Conservation (phyloP, 2,113 vertebrate species). For the Sisor rabdophorus region DNA sequence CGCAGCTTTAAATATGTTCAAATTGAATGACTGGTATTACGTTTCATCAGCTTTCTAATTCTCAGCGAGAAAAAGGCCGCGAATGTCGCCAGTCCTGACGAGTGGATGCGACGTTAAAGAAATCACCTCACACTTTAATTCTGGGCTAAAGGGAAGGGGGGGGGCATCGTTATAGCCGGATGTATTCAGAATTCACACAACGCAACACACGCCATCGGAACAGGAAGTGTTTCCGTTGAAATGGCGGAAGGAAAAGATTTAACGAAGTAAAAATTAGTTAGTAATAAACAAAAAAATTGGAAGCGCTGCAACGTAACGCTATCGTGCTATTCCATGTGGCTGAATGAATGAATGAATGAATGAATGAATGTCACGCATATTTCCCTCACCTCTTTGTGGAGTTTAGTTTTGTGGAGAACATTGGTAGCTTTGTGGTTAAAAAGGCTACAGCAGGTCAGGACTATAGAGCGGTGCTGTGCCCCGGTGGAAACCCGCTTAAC, state of each 20-base stretch:
- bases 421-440: too few relatives aligned
- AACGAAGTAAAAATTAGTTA: not conserved
- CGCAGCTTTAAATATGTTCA: constrained; percentile 33
- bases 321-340: too few relatives aligned
- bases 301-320: too few relatives aligned
- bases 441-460: too few relatives aligned
- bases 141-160: not conserved
- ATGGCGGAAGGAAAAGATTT: not conserved
- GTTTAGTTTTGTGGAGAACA: too few relatives aligned
- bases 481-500: too few relatives aligned
- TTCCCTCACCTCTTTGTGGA: too few relatives aligned
- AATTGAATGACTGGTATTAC: constrained; percentile 41
- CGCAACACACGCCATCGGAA: not conserved
- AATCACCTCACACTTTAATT: not conserved
- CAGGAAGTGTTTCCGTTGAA: not conserved
- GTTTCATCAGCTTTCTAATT: constrained; percentile 41
- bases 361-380: too few relatives aligned
- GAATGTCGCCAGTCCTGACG: not conserved
- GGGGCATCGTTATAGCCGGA: too few relatives aligned
- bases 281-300: not conserved
- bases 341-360: too few relatives aligned
- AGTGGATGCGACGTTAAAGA: not conserved
- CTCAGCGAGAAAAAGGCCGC: not conserved
- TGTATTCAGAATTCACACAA: not conserved
- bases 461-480: too few relatives aligned